phyloP scores from a whole-genome alignment of 2,113 vertebrate genomes.

The Labrus mixtus region DNA sequence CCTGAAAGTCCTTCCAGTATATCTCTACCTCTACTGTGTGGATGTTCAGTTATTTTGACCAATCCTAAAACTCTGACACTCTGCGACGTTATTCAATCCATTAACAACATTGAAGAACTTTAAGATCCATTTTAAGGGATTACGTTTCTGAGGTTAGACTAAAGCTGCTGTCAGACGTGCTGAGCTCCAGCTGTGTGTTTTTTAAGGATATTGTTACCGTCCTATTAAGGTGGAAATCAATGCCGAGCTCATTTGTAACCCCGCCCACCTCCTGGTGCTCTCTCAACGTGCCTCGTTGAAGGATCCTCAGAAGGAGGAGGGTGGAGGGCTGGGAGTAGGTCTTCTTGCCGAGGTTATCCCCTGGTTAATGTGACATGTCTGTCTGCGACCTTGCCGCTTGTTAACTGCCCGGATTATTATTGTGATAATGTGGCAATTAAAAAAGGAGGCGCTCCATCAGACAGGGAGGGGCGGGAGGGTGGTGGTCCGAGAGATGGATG shows the following conservation, averaged over 20 bases:
- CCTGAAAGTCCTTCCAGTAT: no score
- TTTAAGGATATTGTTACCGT: slow-evolving; percentile 71
- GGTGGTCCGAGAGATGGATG: slow-evolving; percentile 76
- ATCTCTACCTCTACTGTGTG: no score
- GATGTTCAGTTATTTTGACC: no score
- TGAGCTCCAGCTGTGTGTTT: slow-evolving; percentile 43
- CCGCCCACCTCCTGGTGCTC: slow-evolving; percentile 8
- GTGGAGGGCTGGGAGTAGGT: slow-evolving; percentile 14
- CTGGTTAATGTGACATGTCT: slow-evolving; percentile 86
- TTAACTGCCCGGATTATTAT: slow-evolving; percentile 84
- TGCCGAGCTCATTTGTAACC: slow-evolving; percentile 65
- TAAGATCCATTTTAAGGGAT: no score
- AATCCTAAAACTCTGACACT: no score
- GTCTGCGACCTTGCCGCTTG: slow-evolving; percentile 82
- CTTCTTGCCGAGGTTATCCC: slow-evolving; percentile 78
- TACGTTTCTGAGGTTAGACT: background rate
- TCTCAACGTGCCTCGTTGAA: slow-evolving; percentile 63
- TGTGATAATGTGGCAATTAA: slow-evolving; percentile 86
- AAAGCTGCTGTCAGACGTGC: background rate
- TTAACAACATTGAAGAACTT: no score
- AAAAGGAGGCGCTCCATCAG: slow-evolving; percentile 78
- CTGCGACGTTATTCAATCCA: no score
- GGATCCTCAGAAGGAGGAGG: background rate
- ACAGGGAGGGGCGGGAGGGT: slow-evolving; percentile 36
- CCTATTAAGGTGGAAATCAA: slow-evolving; percentile 75